Evolutionary conservation across 2,888 invertebrate genomes (phyloP), one percentile per base, ranked within the genome.

Genomic region (Harpalus rufipes): DNA sequence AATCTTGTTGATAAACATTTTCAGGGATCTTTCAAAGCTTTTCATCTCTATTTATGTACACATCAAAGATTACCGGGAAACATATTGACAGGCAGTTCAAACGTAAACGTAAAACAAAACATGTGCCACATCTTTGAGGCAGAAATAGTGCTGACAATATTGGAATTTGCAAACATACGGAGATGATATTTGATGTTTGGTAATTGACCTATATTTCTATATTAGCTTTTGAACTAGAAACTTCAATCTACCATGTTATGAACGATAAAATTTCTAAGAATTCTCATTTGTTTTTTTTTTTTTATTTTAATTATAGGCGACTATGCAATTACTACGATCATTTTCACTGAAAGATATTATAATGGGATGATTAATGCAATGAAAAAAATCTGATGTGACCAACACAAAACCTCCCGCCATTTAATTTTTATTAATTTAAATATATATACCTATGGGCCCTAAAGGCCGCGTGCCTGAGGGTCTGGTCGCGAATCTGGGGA

Each of bases 1-100:
- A 44, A 74, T 41, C 72, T 74, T 14, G 44, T 51, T 74, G 72
- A 74, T 74, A 74, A 74, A 74, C 72, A 68, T 68, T 74, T 44
- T 74, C 44, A 16, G 44, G 51, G 44, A 74, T 18, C 41, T 44
- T 74, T 74, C 21, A 74, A 68, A 44, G 72, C 41, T 41, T 74
- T 44, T 74, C 72, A 18, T 44, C 18, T 74, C 14, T 44, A 44
- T 74, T 74, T 74, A 74, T 44, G 44, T 74, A 74, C 44, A 44
- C 44, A 74, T 74, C 72, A 74, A 74, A 74, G 72, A 74, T 74
- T 68, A 39, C 39, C 39, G 39, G 21, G 2, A 68, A 63, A 12
- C 39, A 14, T 32, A 68, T 68, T 68, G 68, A 68, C 68, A 68
- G 63, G n/a, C 39, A 39, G 14, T 68, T 39, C 39, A 39, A 68